A percentile compares a stretch with the other conserved stretches of the same genome.
These are phyloP conservation scores for Cebidichthys violaceus DNA, from an alignment of 2,113 vertebrate genomes.

Conservation along the genomic window DNA sequence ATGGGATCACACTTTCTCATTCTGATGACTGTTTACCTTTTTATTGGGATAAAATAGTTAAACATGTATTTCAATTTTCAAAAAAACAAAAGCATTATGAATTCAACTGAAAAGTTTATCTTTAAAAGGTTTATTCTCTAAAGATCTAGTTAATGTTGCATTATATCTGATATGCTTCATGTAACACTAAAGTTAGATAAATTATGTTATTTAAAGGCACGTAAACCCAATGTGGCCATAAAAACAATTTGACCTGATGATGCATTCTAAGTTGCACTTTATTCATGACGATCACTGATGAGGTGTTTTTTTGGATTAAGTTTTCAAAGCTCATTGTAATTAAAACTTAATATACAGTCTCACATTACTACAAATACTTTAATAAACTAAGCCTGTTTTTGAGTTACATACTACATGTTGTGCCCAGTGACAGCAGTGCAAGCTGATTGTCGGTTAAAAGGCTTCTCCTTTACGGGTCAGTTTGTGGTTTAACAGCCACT, in stretches of 20 bases:
- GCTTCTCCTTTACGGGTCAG: slow-evolving; percentile 49
- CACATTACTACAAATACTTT: not conserved
- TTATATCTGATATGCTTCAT: not conserved
- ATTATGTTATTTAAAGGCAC: not conserved
- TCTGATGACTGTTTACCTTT: not conserved
- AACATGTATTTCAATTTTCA: not conserved
- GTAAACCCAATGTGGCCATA: not conserved
- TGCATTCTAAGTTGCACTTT: not conserved
- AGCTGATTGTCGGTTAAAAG: slow-evolving; percentile 41
- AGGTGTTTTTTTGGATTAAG: not conserved
- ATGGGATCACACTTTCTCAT: not conserved
- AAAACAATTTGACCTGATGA: not conserved
- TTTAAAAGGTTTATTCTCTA: not conserved
- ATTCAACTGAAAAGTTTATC: not conserved
- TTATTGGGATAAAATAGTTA: not conserved
- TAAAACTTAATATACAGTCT: not conserved
- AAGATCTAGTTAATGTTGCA: not conserved
- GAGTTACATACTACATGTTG: not conserved
- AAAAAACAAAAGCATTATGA: not conserved
- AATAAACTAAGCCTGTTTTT: not conserved
- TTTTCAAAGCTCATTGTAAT: not conserved
- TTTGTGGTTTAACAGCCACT: slow-evolving; percentile 69
- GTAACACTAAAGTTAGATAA: not conserved
- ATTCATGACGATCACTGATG: not conserved
- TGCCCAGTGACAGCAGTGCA: slow-evolving; percentile 2